These are phyloP conservation scores for Drosophila parabipectinata DNA, from an alignment of 1,140 invertebrate genomes.

Conservation along the genomic window DNA sequence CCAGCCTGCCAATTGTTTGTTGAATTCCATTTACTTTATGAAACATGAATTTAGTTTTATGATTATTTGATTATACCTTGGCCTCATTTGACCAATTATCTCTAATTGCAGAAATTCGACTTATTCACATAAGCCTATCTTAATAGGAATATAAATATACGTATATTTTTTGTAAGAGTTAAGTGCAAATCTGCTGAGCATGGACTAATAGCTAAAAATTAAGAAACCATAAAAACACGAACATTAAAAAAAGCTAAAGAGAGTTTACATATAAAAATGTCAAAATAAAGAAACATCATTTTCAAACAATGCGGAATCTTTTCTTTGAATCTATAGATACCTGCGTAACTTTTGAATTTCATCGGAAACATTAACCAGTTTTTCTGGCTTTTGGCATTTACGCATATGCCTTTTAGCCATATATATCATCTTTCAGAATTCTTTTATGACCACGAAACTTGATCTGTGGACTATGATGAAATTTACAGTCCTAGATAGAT, in stretches of 20 bases:
- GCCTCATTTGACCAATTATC: constrained; percentile 23
- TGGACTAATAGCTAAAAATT: constrained; percentile 72
- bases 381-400: constrained; percentile 19
- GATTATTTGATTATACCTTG: constrained; percentile 8
- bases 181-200: constrained; percentile 69
- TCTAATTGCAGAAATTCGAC: constrained; percentile 21
- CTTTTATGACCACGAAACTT: not conserved
- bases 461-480: not conserved
- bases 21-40: constrained; percentile 36
- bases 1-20: constrained; percentile 71
- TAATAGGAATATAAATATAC: constrained; percentile 26
- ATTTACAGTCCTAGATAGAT: not conserved
- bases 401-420: constrained; percentile 15
- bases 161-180: constrained; percentile 58
- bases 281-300: constrained; percentile 71
- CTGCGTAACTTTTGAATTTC: constrained; percentile 17
- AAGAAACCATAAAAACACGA: constrained; percentile 48
- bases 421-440: not conserved
- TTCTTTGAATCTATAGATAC: not conserved
- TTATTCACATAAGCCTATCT: constrained; percentile 23
- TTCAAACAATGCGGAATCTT: constrained; percentile 21
- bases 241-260: constrained; percentile 28
- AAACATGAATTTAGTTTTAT: constrained; percentile 4
- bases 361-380: constrained; percentile 12
- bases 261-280: constrained; percentile 57